Percentiles rank a stretch among this genome's conserved stretches.
phyloP scores from a whole-genome alignment of 2,888 invertebrate genomes.

The Amiota communis region DNA sequence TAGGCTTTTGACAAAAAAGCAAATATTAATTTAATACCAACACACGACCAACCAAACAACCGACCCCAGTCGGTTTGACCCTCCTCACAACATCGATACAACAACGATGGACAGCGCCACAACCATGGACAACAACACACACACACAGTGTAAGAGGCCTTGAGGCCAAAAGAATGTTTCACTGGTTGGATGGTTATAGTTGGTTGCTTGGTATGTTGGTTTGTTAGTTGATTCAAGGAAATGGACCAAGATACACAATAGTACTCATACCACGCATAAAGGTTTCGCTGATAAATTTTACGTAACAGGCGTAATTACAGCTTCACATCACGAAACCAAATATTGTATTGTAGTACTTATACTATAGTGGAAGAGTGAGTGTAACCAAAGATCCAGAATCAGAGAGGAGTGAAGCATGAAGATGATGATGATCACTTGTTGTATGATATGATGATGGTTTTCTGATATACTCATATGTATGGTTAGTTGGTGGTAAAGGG shows the following conservation, averaged over 20 bases:
- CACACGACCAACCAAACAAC: slow-evolving; percentile 35
- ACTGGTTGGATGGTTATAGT: background rate
- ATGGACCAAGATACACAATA: background rate
- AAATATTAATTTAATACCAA: slow-evolving; percentile 72
- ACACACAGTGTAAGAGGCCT: slow-evolving; percentile 52
- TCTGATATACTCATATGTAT: too few species aligned
- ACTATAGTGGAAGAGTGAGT: too few species aligned
- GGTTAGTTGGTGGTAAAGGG: background rate
- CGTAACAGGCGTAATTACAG: slow-evolving; percentile 40
- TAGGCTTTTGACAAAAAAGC: slow-evolving; percentile 71
- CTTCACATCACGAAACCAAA: slow-evolving; percentile 22
- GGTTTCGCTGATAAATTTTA: slow-evolving; percentile 38
- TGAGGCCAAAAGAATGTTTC: slow-evolving; percentile 31
- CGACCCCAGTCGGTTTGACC: slow-evolving; percentile 9
- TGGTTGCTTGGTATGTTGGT: background rate
- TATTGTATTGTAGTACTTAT: too few species aligned
- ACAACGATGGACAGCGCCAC: background rate
- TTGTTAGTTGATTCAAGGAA: background rate
- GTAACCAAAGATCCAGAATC: too few species aligned
- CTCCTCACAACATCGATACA: slow-evolving; percentile 20
- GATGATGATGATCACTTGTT: too few species aligned
- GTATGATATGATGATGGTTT: too few species aligned
- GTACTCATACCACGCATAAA: background rate
- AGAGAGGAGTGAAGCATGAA: too few species aligned
- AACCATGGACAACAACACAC: slow-evolving; percentile 34